Base-by-base conservation (phyloP, 1,140 invertebrate species). In the Triops longicaudatus region DNA sequence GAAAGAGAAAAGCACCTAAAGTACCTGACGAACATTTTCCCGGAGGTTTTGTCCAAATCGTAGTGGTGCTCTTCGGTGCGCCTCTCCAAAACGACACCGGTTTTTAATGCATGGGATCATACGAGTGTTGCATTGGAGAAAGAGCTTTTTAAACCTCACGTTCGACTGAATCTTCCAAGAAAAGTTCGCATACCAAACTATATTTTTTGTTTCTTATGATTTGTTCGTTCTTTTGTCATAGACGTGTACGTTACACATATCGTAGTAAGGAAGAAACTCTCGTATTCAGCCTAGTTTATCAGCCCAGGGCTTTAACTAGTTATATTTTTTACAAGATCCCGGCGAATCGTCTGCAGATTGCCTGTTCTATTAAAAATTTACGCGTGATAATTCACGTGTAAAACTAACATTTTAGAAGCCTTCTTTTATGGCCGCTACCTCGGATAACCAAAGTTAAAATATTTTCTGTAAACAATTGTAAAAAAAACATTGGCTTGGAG, bases 81-180 rank as follows among this genome's bases (percentile, higher is more conserved):
- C 50, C 50, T n/a, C 50, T 63, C 22, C 50, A 63, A 37, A 63
- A 63, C 50, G 50, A 63, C 50, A 17, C 14, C 50, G 50, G 22
- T 63, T 63, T 37, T 63, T 63, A 63, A 63, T 63, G 50, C 50
- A 63, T 63, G 50, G 22, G 50, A n/a, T 63, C 17, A 63, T 63
- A 63, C 22, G 22, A 9, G 50, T 37, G 7, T 37, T 37, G 50
- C 50, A 12, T 63, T n/a, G 50, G 50, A 63, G 17, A 63, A 63
- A 63, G 17, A 63, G 22, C 50, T 63, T 63, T 63, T 63, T 63
- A 17, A 14, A 14, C 50, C 22, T 17, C 50, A 63, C 50, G 50
- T 63, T 63, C 50, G 22, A 63, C 22, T 14, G 50, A n/a, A 17
- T 10, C 50, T 17, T 22, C 50, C 50, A 63, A 63, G 50, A 14